Conservation (phyloP, 2,113 vertebrate species). For the Cottus gobio region DNA sequence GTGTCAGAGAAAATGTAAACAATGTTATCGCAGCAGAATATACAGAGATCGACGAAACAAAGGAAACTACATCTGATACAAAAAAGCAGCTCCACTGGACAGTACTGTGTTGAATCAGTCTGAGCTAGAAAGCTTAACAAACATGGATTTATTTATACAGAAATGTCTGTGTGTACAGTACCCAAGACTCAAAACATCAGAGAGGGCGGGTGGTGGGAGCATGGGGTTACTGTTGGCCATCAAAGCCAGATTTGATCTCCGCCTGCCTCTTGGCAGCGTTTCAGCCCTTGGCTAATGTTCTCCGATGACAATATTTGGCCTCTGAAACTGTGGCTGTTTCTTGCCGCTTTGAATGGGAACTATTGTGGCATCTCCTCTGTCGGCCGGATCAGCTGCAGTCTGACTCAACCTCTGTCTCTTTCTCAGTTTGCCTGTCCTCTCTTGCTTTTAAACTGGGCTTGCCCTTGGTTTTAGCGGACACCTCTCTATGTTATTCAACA, state of each 20-base stretch:
- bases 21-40: not conserved
- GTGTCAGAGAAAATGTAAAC: not conserved
- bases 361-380: slow-evolving; percentile 73
- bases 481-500: not conserved
- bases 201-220: slow-evolving; percentile 47
- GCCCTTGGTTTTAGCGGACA: not conserved
- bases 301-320: slow-evolving; percentile 78
- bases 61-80: not conserved
- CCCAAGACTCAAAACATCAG: slow-evolving; percentile 39
- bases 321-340: slow-evolving; percentile 62
- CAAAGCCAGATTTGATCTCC: slow-evolving; percentile 72
- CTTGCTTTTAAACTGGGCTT: not conserved
- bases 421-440: slow-evolving; percentile 21
- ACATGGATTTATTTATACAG: slow-evolving; percentile 51
- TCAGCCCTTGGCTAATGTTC: slow-evolving; percentile 71
- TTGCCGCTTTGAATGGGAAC: slow-evolving; percentile 74
- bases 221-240: slow-evolving; percentile 66
- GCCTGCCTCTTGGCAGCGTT: slow-evolving; percentile 69
- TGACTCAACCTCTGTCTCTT: slow-evolving; percentile 58
- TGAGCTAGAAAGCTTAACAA: slow-evolving; percentile 37
- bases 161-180: slow-evolving; percentile 61
- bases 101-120: slow-evolving; percentile 8
- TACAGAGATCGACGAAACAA: not conserved
- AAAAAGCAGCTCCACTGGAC: not conserved
- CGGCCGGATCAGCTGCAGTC: slow-evolving; percentile 75